A percentile compares a stretch with the other conserved stretches of the same genome.
phyloP scores from a whole-genome alignment of 2,888 invertebrate genomes.

The Athalia rosae region DNA sequence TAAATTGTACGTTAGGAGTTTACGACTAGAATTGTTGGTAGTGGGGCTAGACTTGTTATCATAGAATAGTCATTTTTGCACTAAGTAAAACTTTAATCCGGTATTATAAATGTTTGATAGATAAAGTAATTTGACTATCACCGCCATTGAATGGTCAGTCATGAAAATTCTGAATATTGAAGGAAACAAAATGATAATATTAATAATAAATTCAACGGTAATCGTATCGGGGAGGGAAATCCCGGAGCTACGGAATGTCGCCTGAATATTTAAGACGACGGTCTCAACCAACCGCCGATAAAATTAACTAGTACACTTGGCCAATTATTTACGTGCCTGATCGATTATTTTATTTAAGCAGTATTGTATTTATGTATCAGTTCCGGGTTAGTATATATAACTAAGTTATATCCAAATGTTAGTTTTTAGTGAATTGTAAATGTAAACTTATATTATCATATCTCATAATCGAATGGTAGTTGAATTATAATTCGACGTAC shows the following conservation, averaged over 20 bases:
- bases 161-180: not conserved
- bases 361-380: constrained; percentile 45
- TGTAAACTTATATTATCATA: not conserved
- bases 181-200: constrained; percentile 1
- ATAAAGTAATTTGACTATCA: not conserved
- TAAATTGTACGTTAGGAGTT: constrained; percentile 32
- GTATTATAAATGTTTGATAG: not conserved
- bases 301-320: constrained; percentile 53
- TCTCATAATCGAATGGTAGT: not conserved
- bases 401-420: not conserved
- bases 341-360: constrained; percentile 51
- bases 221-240: not conserved
- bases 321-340: constrained; percentile 60
- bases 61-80: constrained; percentile 33
- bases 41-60: constrained; percentile 44
- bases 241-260: not conserved
- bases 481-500: not conserved
- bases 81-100: constrained; percentile 20
- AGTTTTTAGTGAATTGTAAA: constrained; percentile 12
- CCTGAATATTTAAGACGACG: not conserved
- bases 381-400: not conserved
- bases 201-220: not conserved
- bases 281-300: constrained; percentile 9
- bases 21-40: constrained; percentile 40
- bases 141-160: not conserved